Evolutionary conservation across 2,888 invertebrate species (phyloP).

Genomic region (Syrista parreyssii): DNA sequence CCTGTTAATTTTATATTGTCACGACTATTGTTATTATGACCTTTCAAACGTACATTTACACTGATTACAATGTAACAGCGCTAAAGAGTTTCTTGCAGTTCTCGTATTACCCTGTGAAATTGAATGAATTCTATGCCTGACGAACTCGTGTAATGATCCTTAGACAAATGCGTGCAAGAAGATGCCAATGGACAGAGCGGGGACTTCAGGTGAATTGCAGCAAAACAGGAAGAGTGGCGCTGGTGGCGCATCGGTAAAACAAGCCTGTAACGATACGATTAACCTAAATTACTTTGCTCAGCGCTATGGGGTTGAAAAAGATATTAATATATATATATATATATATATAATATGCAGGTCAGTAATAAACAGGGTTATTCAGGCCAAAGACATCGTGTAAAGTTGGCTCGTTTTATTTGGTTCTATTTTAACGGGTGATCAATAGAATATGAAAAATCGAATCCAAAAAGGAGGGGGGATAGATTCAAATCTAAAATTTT

Average conservation of each 20-base stretch:
- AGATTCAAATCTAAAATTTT: too few relatives aligned
- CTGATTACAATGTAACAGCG: neutral
- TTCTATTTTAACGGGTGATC: too few relatives aligned
- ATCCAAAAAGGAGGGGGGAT: too few relatives aligned
- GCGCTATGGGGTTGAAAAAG: neutral
- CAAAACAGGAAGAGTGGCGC: neutral
- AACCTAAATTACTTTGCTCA: neutral
- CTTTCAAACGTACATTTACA: neutral
- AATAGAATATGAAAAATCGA: too few relatives aligned
- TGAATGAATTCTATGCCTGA: neutral
- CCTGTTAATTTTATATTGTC: neutral
- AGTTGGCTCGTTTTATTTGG: too few relatives aligned
- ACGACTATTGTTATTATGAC: neutral
- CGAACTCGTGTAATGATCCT: neutral
- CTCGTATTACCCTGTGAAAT: neutral
- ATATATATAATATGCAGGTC: too few relatives aligned
- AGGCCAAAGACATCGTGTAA: neutral
- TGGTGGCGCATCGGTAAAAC: neutral
- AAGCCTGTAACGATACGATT: neutral
- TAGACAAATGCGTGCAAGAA: neutral
- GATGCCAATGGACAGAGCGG: neutral
- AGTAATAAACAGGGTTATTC: neutral
- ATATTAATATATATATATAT: neutral
- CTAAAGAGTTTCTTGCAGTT: neutral
- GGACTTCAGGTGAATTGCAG: neutral